Conservation (phyloP, 2,797 vertebrate species). For the Okamejei kenojei region DNA sequence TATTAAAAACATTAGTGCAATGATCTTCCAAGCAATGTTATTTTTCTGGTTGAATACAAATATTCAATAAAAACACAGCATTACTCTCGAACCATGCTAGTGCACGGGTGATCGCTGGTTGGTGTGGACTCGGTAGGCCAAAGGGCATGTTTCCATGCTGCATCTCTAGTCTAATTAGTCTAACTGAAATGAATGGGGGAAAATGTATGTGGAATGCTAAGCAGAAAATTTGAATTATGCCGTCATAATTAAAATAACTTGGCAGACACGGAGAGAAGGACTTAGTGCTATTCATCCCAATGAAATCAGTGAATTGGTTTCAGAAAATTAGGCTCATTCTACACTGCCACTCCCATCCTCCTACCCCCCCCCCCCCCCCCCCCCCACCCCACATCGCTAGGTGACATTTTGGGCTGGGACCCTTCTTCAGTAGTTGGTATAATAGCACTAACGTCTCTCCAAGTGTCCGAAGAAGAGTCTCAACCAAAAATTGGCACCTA, state of each 20-base stretch:
- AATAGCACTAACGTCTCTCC: too few relatives aligned
- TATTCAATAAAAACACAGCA: neutral
- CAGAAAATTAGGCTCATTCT: neutral
- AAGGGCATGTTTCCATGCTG: too few relatives aligned
- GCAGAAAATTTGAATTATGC: neutral
- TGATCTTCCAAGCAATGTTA: neutral
- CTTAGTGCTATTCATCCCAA: neutral
- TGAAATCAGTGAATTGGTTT: neutral
- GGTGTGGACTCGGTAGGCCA: too few relatives aligned
- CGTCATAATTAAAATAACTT: neutral
- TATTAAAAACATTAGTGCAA: neutral
- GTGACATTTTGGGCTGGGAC: too few relatives aligned
- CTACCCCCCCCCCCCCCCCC: too few relatives aligned
- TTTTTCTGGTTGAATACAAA: neutral
- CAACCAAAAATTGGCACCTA: too few relatives aligned
- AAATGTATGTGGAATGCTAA: neutral
- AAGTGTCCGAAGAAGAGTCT: too few relatives aligned
- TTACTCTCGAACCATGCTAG: neutral
- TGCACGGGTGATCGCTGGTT: too few relatives aligned
- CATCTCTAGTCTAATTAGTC: neutral
- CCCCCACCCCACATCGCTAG: too few relatives aligned
- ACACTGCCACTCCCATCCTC: neutral
- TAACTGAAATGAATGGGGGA: neutral
- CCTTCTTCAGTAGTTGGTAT: too few relatives aligned
- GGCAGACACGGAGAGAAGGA: neutral